Percentiles rank a stretch among this genome's conserved stretches.
These are phyloP conservation scores for Agrypnus murinus DNA, from an alignment of 2,888 invertebrate genomes.

Conservation along the genomic window DNA sequence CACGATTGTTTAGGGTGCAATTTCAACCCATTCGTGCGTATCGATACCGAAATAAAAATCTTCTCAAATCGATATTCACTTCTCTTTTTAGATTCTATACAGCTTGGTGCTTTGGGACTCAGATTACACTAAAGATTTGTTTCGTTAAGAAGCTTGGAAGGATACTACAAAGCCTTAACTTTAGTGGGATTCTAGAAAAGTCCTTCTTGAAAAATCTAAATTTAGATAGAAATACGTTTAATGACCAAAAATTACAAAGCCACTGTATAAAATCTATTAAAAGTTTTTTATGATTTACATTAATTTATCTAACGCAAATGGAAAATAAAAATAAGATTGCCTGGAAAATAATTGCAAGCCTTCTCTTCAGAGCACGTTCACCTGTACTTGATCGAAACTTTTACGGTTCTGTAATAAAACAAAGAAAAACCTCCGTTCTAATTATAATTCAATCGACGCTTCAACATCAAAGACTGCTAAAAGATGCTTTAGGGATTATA, in stretches of 20 bases:
- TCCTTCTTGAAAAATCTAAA: no score
- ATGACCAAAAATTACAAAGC: no score
- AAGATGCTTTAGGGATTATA: conserved; percentile 1
- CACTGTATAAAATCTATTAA: no score
- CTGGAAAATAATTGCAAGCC: conserved; percentile 22
- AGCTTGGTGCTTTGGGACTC: conserved; percentile 24
- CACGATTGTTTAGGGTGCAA: conserved; percentile 22
- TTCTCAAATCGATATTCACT: conserved; percentile 28
- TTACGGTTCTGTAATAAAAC: conserved; percentile 14
- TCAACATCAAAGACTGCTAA: conserved; percentile 12
- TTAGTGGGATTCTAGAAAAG: conserved; percentile 25
- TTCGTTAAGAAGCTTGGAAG: conserved; percentile 28
- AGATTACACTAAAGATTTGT: conserved; percentile 32
- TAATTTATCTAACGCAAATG: no score
- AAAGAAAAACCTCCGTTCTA: background rate
- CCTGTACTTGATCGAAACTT: conserved; percentile 10
- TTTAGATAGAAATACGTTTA: no score
- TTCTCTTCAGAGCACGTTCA: background rate
- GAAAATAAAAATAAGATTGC: no score
- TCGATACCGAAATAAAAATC: conserved; percentile 23
- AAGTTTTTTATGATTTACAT: no score
- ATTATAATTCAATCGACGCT: conserved; percentile 5
- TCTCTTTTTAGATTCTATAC: background rate
- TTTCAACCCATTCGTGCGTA: conserved; percentile 8
- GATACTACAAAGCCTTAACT: conserved; percentile 5